Base-by-base conservation (phyloP, 2,888 invertebrate species). In the Atethmia centrago region DNA sequence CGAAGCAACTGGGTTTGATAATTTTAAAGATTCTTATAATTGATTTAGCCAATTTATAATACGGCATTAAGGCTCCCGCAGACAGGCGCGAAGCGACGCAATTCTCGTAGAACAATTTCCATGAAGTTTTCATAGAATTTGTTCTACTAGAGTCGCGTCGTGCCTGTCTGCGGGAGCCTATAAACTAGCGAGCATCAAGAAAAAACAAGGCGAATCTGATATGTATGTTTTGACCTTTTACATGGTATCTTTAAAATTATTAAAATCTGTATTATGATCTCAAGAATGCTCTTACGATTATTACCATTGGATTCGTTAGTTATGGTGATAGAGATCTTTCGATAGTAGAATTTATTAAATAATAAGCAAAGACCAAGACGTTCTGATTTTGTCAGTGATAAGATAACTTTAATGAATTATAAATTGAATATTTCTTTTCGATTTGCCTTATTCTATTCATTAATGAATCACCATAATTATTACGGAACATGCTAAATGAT, bases 241-340 rank as follows among this genome's bases (percentile, higher is more conserved):
- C 28, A 7, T 21, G 4, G 7, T 28, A 36, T 28, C 49, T 28
- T 49, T n/a, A 25, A 49, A 31, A 14, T 49, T 1, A 66, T 58
- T 19, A 42, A 74, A 74, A 56, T 16, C 40, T 14, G 16, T 55
- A 40, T 49, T 51, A 31, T 58, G 21, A 45, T 19, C 31, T n/a
- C 16, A 21, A 25, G 0, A 56, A 8, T 16, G 12, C 40, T 56
- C 5, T 21, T 16, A 58, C 12, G 56, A 25, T 40, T 19, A 42
- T 56, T 36, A 45, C 51, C 16, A 42, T 51, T 42, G 36, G 12
- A 73, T 53, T 73, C 10, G 7, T 53, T n/a, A 55, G 14, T 1
- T 47, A 72, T 36, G 16, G 16, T 36, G 49, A 58, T 62, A 51
- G 65, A 40, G 12, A 74, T 65, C 65, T 49, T 51, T 19, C 16